These are phyloP conservation scores for Arctia plantaginis DNA, from an alignment of 2,888 invertebrate genomes.

Conservation along the genomic window DNA sequence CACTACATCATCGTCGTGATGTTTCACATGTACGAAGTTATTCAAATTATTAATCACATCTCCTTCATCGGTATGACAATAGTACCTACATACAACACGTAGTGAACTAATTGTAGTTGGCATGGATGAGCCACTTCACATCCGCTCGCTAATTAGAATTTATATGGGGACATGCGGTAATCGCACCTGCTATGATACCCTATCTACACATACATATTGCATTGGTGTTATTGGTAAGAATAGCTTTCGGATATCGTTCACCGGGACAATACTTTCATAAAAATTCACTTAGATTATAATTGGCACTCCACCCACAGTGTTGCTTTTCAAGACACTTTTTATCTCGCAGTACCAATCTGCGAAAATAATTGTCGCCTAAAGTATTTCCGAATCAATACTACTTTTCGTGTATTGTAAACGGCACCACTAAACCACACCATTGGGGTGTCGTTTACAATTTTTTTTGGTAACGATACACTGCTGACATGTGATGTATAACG, in stretches of 20 bases:
- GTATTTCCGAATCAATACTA: no score
- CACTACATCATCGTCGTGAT: not conserved
- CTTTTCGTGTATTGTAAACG: no score
- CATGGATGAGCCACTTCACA: conserved; percentile 53
- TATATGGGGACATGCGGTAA: conserved; percentile 49
- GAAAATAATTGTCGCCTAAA: no score
- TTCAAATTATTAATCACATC: conserved; percentile 29
- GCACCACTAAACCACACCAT: no score
- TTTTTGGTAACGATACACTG: no score
- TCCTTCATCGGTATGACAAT: conserved; percentile 4
- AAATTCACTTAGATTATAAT: no score
- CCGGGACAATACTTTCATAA: conserved; percentile 15
- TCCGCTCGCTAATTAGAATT: conserved; percentile 66
- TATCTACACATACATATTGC: conserved; percentile 24
- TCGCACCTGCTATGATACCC: conserved; percentile 53
- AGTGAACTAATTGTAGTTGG: conserved; percentile 65
- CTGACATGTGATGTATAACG: no score
- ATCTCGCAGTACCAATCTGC: no score
- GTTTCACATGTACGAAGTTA: conserved; percentile 22
- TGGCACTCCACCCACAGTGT: no score
- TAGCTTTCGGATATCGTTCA: not conserved
- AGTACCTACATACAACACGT: conserved; percentile 15
- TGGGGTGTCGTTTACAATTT: no score
- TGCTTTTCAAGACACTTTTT: no score
- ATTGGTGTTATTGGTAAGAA: conserved; percentile 47